A percentile compares a stretch with the other conserved stretches of the same genome.
Evolutionary conservation across 2,797 vertebrate genomes (phyloP).

Genomic region (Xiphophorus birchmanni): DNA sequence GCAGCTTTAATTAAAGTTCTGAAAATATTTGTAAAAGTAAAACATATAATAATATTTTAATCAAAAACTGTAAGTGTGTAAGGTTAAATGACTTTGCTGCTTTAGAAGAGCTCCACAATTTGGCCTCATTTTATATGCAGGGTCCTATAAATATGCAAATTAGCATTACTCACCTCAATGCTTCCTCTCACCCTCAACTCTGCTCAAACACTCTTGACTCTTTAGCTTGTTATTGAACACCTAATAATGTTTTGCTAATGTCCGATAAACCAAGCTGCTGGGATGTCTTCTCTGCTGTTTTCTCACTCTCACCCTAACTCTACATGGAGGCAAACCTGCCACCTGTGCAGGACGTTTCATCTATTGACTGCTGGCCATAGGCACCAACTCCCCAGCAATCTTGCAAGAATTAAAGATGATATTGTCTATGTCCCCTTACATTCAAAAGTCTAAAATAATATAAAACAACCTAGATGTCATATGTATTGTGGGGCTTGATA

Average conservation of each 20-base stretch:
- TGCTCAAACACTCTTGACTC: conserved; percentile 13
- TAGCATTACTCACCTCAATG: conserved; percentile 1
- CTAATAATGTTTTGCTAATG: conserved; percentile 9
- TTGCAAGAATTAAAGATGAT: no score
- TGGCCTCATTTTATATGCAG: conserved; percentile 6
- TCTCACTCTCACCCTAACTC: neutral
- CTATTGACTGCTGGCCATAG: no score
- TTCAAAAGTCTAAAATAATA: no score
- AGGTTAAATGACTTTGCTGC: neutral
- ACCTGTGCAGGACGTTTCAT: no score
- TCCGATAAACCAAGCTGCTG: conserved; percentile 7
- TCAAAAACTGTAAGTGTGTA: neutral
- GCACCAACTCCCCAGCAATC: no score
- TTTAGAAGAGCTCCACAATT: neutral
- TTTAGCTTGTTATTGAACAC: conserved; percentile 9
- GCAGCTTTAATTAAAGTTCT: neutral
- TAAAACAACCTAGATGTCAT: no score
- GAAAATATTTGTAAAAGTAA: neutral
- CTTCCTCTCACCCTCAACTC: neutral
- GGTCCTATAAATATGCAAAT: conserved; percentile 26
- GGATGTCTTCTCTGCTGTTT: neutral
- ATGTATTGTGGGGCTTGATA: no score
- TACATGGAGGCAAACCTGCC: neutral
- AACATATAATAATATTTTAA: neutral
- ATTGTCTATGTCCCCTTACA: no score